Conservation (phyloP, 2,113 vertebrate species). For the Anser cygnoides region DNA sequence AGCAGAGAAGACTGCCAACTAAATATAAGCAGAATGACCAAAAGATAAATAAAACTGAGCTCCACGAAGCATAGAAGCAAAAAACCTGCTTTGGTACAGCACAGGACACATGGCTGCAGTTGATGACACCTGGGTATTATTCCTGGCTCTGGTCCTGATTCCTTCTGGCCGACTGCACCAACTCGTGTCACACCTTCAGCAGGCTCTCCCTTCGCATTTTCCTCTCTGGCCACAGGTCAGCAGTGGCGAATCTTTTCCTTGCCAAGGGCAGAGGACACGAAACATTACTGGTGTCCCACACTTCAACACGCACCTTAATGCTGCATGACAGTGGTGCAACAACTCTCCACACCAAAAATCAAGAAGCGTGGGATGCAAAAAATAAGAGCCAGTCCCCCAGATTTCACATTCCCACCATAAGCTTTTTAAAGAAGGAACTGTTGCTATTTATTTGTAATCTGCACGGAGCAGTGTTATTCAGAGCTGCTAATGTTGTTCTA, state of each 20-base stretch:
- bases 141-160: background rate
- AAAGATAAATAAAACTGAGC: background rate
- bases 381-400: background rate
- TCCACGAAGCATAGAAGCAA: background rate
- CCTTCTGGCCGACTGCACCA: background rate
- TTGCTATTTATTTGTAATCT: background rate
- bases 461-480: background rate
- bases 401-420: background rate
- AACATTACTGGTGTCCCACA: background rate
- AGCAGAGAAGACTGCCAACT: background rate
- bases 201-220: background rate
- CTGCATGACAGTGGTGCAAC: background rate
- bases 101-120: background rate
- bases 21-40: background rate
- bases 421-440: background rate
- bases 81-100: background rate
- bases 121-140: slow-evolving; percentile 10
- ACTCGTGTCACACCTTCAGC: background rate
- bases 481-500: background rate
- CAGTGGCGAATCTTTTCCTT: background rate
- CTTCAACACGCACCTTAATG: background rate
- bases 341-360: background rate
- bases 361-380: background rate
- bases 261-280: background rate
- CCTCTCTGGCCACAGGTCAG: background rate